Percentiles rank a stretch among this genome's conserved stretches.
Evolutionary conservation across 2,113 vertebrate species (phyloP).

Genomic region (Scomber colias): DNA sequence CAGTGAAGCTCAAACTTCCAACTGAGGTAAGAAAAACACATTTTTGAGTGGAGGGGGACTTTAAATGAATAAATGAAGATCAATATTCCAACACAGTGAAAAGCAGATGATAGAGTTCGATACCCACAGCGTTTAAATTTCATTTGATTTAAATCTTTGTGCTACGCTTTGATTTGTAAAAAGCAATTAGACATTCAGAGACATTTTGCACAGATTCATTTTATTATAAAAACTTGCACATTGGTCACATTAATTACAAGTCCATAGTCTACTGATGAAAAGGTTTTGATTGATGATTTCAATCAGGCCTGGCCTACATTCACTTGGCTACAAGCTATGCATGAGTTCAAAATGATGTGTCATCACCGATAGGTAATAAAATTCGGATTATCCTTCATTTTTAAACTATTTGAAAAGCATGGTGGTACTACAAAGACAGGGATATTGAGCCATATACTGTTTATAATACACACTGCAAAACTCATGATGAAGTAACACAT

Average conservation of each 20-base stretch:
- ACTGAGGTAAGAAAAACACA: too few relatives aligned
- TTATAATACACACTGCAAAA: conserved; percentile 17
- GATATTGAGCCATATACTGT: conserved; percentile 20
- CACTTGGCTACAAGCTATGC: conserved; percentile 27
- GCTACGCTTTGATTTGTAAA: conserved; percentile 23
- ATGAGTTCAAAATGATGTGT: conserved; percentile 30
- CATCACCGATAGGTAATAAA: conserved; percentile 23
- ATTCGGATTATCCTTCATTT: conserved; percentile 31
- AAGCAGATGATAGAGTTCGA: not conserved
- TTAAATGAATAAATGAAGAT: not conserved
- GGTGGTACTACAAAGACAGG: conserved; percentile 32
- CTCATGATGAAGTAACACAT: conserved; percentile 31
- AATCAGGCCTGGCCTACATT: conserved; percentile 51
- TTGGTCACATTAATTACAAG: conserved; percentile 58
- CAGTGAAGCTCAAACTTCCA: too few relatives aligned
- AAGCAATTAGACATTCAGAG: conserved; percentile 29
- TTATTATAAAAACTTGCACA: conserved; percentile 69
- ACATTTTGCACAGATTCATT: conserved; percentile 38
- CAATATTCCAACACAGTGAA: not conserved
- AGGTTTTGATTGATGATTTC: conserved; percentile 50
- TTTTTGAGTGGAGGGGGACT: too few relatives aligned
- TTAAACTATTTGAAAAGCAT: conserved; percentile 49
- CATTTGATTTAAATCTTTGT: not conserved
- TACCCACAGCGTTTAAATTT: not conserved
- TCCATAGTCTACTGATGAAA: conserved; percentile 37